Percentiles rank a stretch among this genome's conserved stretches.
Evolutionary conservation across 2,113 vertebrate species (phyloP).

Genomic region (Oreochromis tanganicae): DNA sequence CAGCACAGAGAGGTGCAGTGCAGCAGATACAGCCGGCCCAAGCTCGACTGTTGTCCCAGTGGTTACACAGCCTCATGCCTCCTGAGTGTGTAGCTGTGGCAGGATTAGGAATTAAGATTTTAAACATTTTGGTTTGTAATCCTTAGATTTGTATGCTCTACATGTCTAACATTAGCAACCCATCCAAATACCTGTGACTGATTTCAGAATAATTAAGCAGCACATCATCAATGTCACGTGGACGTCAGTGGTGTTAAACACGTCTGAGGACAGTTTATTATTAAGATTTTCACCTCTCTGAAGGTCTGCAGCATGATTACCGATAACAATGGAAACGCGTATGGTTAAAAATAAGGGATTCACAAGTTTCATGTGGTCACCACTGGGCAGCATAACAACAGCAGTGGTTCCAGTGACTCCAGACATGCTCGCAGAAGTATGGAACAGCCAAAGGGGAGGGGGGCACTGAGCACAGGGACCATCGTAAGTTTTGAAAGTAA

Average conservation of each 20-base stretch:
- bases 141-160: rapidly evolving
- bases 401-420: background rate
- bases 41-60: background rate
- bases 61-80: background rate
- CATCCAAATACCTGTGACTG: background rate
- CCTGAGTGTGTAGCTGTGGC: background rate
- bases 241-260: background rate
- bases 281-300: background rate
- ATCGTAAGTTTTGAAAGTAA: rapidly evolving
- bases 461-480: background rate
- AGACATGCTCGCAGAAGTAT: background rate
- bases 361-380: background rate
- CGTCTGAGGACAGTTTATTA: rapidly evolving
- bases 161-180: background rate
- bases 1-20: background rate
- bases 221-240: background rate
- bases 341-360: background rate
- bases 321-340: background rate
- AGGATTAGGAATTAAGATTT: background rate
- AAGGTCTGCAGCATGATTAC: background rate
- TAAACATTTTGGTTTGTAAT: background rate
- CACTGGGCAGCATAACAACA: background rate
- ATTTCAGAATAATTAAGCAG: background rate
- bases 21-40: background rate
- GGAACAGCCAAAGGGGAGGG: background rate